Evolutionary conservation across 2,113 vertebrate species (phyloP), one percentile per base, ranked within the genome.

Genomic region (Isurus oxyrinchus): DNA sequence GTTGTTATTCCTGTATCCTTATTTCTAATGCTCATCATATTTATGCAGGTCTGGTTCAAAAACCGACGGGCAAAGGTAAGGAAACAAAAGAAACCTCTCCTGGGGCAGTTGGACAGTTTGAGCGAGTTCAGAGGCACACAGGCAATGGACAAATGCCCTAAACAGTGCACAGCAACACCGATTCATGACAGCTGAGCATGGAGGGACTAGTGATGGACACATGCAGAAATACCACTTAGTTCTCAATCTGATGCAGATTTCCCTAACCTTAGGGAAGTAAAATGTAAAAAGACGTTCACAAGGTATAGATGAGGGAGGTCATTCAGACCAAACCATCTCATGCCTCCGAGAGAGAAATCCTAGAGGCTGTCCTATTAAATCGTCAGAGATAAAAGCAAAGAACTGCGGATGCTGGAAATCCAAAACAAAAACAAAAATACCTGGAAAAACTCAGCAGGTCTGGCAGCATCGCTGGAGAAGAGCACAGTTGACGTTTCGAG

Each of bases 41-140:
- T 21, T 94, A 86, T 97, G 25, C 96, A 98, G 98, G 97, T 98
- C 0, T 98, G 98, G 98, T 98, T 98, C 57, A 98, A 98, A 97
- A 98, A 98, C 96, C 98, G 97, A 94, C 97, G 98, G 13, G 98
- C 98, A 31, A 96, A 97, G 55, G 49, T 97, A 96, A 98, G 97
- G 97, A 97, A 96, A 11, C 97, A 98, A 96, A 93, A 61, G 96
- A 67, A 14, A 27, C 66, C 66, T 11, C 49, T 55, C 59, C n/a
- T 19, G 66, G 90, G 59, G 96, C 96, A 5, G 97, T 96, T 96
- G 96, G 95, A 79, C 96, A 91, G 14, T 69, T 96, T 57, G 55
- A 79, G 5, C 5, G 11, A 31, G 10, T 90, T 27, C 21, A 40
- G 31, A 1, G 19, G 13, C 2, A 21, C 44, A 66, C 27, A 63